Conservation (phyloP, 1,140 invertebrate genomes). For the Gerris buenoi region DNA sequence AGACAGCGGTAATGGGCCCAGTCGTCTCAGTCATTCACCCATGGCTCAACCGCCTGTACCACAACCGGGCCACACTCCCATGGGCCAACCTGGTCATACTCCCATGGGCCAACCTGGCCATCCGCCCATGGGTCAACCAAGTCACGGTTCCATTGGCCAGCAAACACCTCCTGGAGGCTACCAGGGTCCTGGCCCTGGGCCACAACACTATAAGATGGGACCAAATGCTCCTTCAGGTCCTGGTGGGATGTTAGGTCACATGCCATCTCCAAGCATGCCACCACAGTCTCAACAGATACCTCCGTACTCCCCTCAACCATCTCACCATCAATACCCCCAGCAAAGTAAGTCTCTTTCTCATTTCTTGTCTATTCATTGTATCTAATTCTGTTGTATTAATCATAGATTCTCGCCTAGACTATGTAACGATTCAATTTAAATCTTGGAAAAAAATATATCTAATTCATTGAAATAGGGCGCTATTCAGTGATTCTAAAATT, state of each 20-base stretch:
- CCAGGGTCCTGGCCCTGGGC: slow-evolving; percentile 27
- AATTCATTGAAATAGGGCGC: too few relatives aligned
- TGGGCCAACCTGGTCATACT: background rate
- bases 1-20: slow-evolving; percentile 48
- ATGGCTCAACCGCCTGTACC: slow-evolving; percentile 37
- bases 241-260: slow-evolving; percentile 24
- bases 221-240: slow-evolving; percentile 14
- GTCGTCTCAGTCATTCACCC: slow-evolving; percentile 55
- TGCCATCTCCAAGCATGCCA: slow-evolving; percentile 23
- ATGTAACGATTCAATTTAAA: too few relatives aligned
- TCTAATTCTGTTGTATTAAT: too few relatives aligned
- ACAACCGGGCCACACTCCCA: background rate
- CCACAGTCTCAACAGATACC: slow-evolving; percentile 33
- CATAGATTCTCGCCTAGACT: too few relatives aligned
- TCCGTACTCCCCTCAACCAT: slow-evolving; percentile 30
- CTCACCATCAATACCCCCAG: slow-evolving; percentile 24
- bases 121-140: background rate
- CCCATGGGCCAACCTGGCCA: background rate
- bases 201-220: slow-evolving; percentile 42
- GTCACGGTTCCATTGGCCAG: background rate
- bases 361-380: too few relatives aligned
- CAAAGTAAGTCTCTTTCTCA: slow-evolving; percentile 16
- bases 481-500: too few relatives aligned
- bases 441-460: too few relatives aligned
- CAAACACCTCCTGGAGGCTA: slow-evolving; percentile 4